phyloP scores from a whole-genome alignment of 2,113 vertebrate genomes.

The Phaethon lepturus region DNA sequence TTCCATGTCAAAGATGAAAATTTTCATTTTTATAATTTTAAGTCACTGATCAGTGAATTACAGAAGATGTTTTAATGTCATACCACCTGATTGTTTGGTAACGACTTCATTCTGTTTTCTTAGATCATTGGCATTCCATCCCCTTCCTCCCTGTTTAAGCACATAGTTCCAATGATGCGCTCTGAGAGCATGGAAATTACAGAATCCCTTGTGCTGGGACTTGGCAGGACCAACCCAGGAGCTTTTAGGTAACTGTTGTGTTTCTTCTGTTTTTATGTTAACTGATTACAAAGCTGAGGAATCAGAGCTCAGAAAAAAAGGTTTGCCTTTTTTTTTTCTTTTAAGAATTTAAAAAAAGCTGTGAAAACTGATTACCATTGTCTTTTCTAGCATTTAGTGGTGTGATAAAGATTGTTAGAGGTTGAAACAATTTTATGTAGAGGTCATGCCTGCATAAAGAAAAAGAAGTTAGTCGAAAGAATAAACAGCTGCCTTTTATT shows the following conservation, averaged over 20 bases:
- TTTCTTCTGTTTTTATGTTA: neutral
- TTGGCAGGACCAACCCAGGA: constrained; percentile 98
- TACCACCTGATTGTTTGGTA: neutral
- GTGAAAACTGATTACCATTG: neutral
- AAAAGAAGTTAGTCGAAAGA: neutral
- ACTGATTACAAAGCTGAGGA: neutral
- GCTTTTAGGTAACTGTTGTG: constrained; percentile 88
- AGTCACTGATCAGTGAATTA: neutral
- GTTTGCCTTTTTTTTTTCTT: neutral
- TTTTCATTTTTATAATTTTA: neutral
- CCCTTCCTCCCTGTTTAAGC: constrained; percentile 96
- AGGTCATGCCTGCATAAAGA: neutral
- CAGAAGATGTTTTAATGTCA: neutral
- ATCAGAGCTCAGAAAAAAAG: neutral
- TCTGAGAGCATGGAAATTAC: constrained; percentile 99
- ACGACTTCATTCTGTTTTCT: neutral
- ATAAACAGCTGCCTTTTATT: neutral
- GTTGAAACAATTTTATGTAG: neutral
- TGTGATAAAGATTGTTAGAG: neutral
- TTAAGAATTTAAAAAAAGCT: neutral
- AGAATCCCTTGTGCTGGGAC: constrained; percentile 97
- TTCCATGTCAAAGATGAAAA: neutral
- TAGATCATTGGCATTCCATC: constrained; percentile 96
- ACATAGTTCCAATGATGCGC: constrained; percentile 99
- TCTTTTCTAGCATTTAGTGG: neutral